Evolutionary conservation across 2,797 vertebrate species (phyloP), one percentile per base, ranked within the genome.

Genomic region (Melanotaenia trifasciata): DNA sequence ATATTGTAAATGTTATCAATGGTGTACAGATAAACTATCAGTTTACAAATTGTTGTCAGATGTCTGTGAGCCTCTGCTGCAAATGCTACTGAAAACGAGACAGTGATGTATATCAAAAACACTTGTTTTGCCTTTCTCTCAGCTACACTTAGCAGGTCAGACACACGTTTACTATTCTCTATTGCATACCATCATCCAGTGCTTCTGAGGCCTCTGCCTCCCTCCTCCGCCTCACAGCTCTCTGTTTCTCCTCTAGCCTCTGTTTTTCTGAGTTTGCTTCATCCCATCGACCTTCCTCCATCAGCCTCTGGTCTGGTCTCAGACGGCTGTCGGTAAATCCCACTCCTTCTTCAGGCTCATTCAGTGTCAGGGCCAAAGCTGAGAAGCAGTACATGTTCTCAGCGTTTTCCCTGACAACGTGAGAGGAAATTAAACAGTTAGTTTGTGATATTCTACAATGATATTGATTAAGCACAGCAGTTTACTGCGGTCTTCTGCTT

Each of bases 351-450:
- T 98, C 98, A 0, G 75, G 90, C 54, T 98, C 98, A 4, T 99
- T 99, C 67, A 99, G 94, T 0, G 96, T 96, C 72, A 99, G 91
- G 0, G 98, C 98, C 80, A 99, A 92, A 30, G 96, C 94, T 7
- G 98, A 99, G 88, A 99, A 99, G 88, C 95, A 94, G 90, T 99
- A 99, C 98, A 99, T 99, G 91, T 98, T 97, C 89, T 99, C 98
- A 0, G 98, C 97, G 0, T 97, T 96, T 64, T 98, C 98, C 89
- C 98, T 99, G 74, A 59, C 24, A 57, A 16, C 45, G 8, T 26
- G 26, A 65, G 16, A 66, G 45, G 57, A 57, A 59, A 74, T 67
- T 47, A 16, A 68, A 7, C 1, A 0, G 22, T 72, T 73, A 67
- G 3, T 13, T 3, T 13, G 56, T 8, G 7, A 45, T 50, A 47